Evolutionary conservation across 2,797 vertebrate species (phyloP), one percentile per base, ranked within the genome.

Genomic region (Crypturellus tataupa): DNA sequence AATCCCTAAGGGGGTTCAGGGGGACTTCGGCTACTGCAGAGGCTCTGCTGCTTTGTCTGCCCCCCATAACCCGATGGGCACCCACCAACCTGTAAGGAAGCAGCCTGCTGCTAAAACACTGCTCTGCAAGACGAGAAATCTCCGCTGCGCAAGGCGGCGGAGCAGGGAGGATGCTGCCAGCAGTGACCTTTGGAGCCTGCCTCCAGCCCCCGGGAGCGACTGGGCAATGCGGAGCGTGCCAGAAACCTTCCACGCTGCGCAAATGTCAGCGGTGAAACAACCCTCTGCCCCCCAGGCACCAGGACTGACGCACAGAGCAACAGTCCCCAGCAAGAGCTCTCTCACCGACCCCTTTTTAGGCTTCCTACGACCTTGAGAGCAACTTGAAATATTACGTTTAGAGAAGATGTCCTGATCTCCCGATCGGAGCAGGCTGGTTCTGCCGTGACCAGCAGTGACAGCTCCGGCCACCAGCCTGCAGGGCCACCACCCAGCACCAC

Each of bases 401-500:
- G 37, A 21, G 20, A 55, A 59, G 53, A 27, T 7, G 20, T 0
- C 10, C 15, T n/a, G 31, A 42, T 37, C n/a, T 55, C 51, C 51
- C 18, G 33, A 12, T 20, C 39, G 5, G 51, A 24, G 37, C 46
- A 40, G 10, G 8, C 33, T 37, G 25, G 33, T 70, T 53, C 16
- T 13, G 33, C 76, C 23, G n/a, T 5, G 5, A 31, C 44, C 67
- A 62, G 55, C 59, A 67, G 44, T 11, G 47, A 33, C n/a, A 60
- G 49, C 44, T 44, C 46, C 13, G 37, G 4, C 65, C 5, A 3
- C 6, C 73, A 59, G 23, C n/a, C 46, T 0, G 4, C 58, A 62
- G 7, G 49, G 55, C 7, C 59, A 64, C 13, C 0, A 0, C 62
- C 33, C 31, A 68, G 39, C 55, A n/a, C 44, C 73, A n/a, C 24